Base-by-base conservation (phyloP, 2,888 invertebrate species). In the Ochlodes sylvanus region DNA sequence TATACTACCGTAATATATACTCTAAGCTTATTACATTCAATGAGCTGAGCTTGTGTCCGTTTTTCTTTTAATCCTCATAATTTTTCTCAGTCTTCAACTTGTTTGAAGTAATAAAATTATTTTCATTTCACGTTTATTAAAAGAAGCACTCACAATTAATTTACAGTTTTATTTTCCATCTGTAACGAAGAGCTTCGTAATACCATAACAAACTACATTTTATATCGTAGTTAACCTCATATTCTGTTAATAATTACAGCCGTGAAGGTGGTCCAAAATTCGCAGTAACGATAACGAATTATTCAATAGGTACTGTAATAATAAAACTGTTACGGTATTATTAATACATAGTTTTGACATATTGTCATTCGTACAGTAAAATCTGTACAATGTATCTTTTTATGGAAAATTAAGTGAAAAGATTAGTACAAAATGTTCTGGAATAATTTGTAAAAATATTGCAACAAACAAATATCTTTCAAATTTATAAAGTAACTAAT, bases 251-350 rank as follows among this genome's bases (percentile, higher is more conserved):
- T 50, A 61, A 50, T 50, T 61, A 61, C 61, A 19, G 21, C 41
- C 19, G 19, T 41, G 63, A 54, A 21, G 63, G 63, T 63, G 63
- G 63, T 63, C 63, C 50, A 15, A 44, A 60, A 60, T 44, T 10
- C 19, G n/a, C 42, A 10, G 17, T 32, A 12, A 7, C 54, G 32
- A 55, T 55, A 52, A 34, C 7, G 21, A 52, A 52, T 27, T 27
- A 52, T n/a, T 27, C 27, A 27, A 27, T 27, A 27, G n/a, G n/a
- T 27, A 27, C 27, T 27, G n/a, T n/a, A 27, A 27, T 27, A 27
- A 27, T 27, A 27, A 27, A 27, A 27, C 27, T 27, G 5, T 27
- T 4, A 27, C 27, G 5, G 27, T 27, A 2, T n/a, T n/a, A n/a
- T n/a, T n/a, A n/a, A n/a, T n/a, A n/a, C n/a, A n/a, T n/a, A n/a